A percentile compares a stretch with the other conserved stretches of the same genome.
Evolutionary conservation across 2,113 vertebrate species (phyloP).

Genomic region (Sylvia atricapilla): DNA sequence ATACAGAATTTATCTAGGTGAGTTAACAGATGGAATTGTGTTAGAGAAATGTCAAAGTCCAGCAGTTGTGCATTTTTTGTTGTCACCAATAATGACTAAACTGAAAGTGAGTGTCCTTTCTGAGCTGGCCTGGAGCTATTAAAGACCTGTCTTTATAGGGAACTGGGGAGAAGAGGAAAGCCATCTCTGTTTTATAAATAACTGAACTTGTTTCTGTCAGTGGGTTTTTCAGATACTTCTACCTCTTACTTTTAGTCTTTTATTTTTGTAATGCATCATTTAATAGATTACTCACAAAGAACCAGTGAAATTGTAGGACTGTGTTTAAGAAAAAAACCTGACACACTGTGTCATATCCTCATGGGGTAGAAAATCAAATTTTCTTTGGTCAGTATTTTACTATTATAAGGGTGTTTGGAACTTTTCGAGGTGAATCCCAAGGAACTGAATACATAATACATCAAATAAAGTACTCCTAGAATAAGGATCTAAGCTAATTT

Average conservation of each 20-base stretch:
- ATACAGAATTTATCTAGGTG: not conserved
- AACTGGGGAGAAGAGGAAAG: not conserved
- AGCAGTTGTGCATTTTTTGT: not conserved
- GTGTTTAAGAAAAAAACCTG: not conserved
- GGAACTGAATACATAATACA: not conserved
- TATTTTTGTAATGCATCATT: not conserved
- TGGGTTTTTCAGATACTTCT: not conserved
- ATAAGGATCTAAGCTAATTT: not conserved
- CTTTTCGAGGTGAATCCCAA: not conserved
- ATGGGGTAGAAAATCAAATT: accelerated
- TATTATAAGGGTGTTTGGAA: not conserved
- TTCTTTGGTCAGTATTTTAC: not conserved
- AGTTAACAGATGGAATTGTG: not conserved
- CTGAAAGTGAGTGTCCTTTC: not conserved
- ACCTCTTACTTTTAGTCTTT: not conserved
- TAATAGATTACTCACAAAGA: not conserved
- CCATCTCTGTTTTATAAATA: not conserved
- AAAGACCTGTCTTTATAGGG: not conserved
- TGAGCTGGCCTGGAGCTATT: not conserved
- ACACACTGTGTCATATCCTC: not conserved
- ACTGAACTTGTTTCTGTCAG: not conserved
- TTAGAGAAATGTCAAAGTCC: not conserved
- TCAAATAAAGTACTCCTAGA: not conserved
- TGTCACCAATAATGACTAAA: not conserved
- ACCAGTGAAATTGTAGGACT: not conserved